Conservation (phyloP, 2,113 vertebrate genomes). For the Microcebus jonahi region DNA sequence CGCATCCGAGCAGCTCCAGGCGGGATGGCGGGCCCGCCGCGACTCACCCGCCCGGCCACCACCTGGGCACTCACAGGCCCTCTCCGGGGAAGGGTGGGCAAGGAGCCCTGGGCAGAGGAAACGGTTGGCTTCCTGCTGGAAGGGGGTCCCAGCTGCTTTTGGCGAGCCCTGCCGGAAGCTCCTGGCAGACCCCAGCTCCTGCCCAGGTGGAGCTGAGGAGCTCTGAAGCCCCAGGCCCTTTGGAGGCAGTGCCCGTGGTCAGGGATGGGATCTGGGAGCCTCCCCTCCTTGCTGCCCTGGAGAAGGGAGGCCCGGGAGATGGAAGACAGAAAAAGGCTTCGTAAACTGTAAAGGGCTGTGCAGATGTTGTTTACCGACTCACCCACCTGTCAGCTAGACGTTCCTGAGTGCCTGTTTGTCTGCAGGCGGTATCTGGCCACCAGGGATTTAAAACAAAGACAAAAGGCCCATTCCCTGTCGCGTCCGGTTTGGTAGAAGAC, state of each 20-base stretch:
- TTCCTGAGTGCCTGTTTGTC: constrained; percentile 66
- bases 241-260: background rate
- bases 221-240: background rate
- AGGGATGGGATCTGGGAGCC: background rate
- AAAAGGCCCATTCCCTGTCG: constrained; percentile 33
- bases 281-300: background rate
- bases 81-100: background rate
- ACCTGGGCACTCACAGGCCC: constrained; percentile 51
- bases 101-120: background rate
- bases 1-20: constrained; percentile 37
- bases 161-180: background rate
- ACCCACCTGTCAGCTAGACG: constrained; percentile 72
- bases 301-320: background rate
- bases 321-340: constrained; percentile 37
- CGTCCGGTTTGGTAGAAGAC: constrained; percentile 53
- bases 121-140: background rate
- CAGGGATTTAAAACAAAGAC: constrained; percentile 72
- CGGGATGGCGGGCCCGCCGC: background rate
- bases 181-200: background rate
- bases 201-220: background rate
- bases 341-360: constrained; percentile 38
- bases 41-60: background rate
- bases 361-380: constrained; percentile 73
- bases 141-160: background rate
- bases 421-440: constrained; percentile 59